These are phyloP conservation scores for Drosophila guanche DNA, from an alignment of 1,140 invertebrate genomes.

Conservation along the genomic window DNA sequence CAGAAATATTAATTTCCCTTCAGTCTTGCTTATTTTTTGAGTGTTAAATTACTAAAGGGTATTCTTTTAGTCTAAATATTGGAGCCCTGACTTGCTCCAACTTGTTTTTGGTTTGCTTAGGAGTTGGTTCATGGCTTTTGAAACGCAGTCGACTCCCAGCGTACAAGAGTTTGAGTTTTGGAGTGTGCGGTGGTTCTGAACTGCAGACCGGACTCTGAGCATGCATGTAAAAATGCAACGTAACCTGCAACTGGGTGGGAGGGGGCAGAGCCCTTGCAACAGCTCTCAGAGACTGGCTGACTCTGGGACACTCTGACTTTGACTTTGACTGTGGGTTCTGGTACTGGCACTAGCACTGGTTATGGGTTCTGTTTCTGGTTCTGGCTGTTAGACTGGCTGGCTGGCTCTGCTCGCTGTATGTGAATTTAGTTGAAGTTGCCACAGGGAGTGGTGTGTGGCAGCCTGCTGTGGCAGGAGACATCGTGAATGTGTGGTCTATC, in stretches of 20 bases:
- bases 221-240: conserved; percentile 80
- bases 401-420: conserved; percentile 30
- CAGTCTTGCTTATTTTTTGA: no score
- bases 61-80: conserved; percentile 3
- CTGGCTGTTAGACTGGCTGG: conserved; percentile 62
- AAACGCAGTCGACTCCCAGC: conserved; percentile 46
- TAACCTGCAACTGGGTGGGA: conserved; percentile 42
- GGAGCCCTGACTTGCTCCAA: neutral
- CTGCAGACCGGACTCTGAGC: conserved; percentile 44
- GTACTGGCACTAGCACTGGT: conserved; percentile 36
- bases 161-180: conserved; percentile 41
- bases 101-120: conserved; percentile 69
- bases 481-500: conserved; percentile 31
- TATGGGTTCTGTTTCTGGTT: neutral
- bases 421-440: conserved; percentile 26
- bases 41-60: no score
- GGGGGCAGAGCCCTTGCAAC: conserved; percentile 31
- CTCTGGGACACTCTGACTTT: conserved; percentile 57
- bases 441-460: neutral
- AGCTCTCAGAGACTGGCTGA: conserved; percentile 66
- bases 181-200: conserved; percentile 32
- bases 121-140: conserved; percentile 72
- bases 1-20: no score
- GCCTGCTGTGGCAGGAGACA: neutral
- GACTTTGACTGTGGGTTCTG: conserved; percentile 47